Evolutionary conservation across 1,140 invertebrate species (phyloP).

Genomic region (Penaeus japonicus): DNA sequence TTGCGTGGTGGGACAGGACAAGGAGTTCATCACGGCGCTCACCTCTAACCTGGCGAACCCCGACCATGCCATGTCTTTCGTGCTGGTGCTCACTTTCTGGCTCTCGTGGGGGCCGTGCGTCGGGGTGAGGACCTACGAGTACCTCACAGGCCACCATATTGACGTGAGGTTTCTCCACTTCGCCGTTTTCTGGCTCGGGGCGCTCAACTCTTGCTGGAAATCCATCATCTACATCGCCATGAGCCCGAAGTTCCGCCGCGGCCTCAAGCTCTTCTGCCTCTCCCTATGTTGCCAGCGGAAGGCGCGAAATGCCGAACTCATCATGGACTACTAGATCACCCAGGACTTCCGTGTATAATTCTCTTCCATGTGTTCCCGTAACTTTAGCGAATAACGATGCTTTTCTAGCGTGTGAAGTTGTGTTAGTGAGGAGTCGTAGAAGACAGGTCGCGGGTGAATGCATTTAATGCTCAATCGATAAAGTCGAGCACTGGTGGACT

Average conservation of each 20-base stretch:
- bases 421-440: constrained; percentile 35
- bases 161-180: constrained; percentile 89
- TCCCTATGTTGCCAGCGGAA: constrained; percentile 79
- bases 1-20: constrained; percentile 86
- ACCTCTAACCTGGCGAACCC: constrained; percentile 90
- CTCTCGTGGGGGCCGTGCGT: constrained; percentile 92
- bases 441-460: constrained; percentile 30
- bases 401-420: constrained; percentile 38
- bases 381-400: constrained; percentile 21
- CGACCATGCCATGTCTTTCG: constrained; percentile 93
- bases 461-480: constrained; percentile 36
- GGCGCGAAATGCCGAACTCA: constrained; percentile 49
- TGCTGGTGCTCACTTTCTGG: constrained; percentile 88
- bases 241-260: constrained; percentile 89
- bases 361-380: constrained; percentile 37
- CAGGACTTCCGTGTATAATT: constrained; percentile 38
- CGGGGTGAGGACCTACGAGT: constrained; percentile 74
- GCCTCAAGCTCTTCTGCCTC: constrained; percentile 84
- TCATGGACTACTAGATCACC: constrained; percentile 54
- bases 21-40: constrained; percentile 89
- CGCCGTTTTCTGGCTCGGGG: constrained; percentile 89
- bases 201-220: constrained; percentile 94
- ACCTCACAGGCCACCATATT: constrained; percentile 63
- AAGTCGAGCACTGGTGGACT: constrained; percentile 26
- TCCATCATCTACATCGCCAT: constrained; percentile 85